Percentiles rank a stretch among this genome's conserved stretches.
These are phyloP conservation scores for Parotia lawesii DNA, from an alignment of 2,113 vertebrate genomes.

Conservation along the genomic window DNA sequence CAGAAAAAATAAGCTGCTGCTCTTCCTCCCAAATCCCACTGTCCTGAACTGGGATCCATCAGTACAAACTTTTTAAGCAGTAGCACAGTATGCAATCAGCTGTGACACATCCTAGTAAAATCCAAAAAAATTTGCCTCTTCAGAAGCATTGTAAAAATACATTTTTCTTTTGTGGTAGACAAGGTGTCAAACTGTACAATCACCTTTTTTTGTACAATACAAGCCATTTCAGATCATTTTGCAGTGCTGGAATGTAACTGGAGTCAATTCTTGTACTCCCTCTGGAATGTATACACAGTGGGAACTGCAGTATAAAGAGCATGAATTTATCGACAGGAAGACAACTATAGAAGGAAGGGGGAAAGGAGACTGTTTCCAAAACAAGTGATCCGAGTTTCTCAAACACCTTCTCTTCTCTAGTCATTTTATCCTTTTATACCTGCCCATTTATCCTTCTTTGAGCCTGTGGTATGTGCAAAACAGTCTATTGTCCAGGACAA, in stretches of 20 bases:
- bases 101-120: background rate
- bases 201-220: background rate
- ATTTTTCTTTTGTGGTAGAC: background rate
- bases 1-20: background rate
- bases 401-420: background rate
- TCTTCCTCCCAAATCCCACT: background rate
- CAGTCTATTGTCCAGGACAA: background rate
- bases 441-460: background rate
- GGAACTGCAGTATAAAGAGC: background rate
- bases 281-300: background rate
- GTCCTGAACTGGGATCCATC: background rate
- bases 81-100: background rate
- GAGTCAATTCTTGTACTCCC: background rate
- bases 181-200: background rate
- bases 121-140: background rate
- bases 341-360: background rate
- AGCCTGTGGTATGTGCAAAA: background rate
- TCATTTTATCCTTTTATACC: background rate
- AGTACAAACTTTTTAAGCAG: background rate
- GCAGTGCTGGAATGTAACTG: background rate
- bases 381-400: background rate
- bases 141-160: background rate
- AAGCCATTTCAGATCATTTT: background rate
- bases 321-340: background rate
- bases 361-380: background rate